Evolutionary conservation across 2,797 vertebrate species (phyloP).

Genomic region (Okamejei kenojei): DNA sequence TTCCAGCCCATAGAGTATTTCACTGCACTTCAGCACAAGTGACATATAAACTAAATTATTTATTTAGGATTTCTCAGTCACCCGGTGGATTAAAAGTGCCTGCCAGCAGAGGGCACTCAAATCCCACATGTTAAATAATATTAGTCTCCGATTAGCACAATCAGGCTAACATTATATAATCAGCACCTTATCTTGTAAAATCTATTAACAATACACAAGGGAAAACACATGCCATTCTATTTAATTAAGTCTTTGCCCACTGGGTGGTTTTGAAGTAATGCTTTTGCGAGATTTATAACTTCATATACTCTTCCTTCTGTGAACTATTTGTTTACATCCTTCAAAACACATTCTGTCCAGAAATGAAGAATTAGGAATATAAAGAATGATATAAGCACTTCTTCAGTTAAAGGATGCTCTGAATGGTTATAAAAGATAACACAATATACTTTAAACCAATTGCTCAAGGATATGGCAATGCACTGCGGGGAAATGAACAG

Average conservation of each 20-base stretch:
- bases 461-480: neutral
- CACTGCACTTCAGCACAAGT: too few species aligned
- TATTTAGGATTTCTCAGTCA: neutral
- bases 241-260: slow-evolving; percentile 23
- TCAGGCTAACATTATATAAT: slow-evolving; percentile 29
- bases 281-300: neutral
- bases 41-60: too few species aligned
- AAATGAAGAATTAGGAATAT: neutral
- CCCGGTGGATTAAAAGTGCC: neutral
- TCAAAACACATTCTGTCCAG: neutral
- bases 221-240: slow-evolving; percentile 28
- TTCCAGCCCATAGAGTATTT: neutral
- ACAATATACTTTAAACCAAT: neutral
- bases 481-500: neutral
- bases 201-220: slow-evolving; percentile 32
- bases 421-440: neutral
- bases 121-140: neutral
- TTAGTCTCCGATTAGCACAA: neutral
- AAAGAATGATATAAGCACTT: neutral
- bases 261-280: neutral
- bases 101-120: slow-evolving; percentile 23
- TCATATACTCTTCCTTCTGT: neutral
- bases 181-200: slow-evolving; percentile 34
- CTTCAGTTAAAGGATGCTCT: neutral
- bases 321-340: neutral